Conservation (phyloP, 2,888 invertebrate genomes). For the Hipparchia sbordonii region DNA sequence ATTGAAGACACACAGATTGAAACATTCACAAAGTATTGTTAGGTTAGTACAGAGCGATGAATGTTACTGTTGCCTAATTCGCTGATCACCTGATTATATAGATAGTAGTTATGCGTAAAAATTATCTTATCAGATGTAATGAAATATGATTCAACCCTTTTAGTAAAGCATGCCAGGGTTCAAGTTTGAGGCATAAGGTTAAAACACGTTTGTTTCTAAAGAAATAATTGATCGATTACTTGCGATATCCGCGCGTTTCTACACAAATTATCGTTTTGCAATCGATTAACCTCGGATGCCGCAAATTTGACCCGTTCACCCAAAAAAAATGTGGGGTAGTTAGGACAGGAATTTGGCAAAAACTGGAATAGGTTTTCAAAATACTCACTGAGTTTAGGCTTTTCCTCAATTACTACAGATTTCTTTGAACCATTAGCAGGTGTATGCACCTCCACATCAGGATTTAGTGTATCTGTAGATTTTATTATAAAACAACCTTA, state of each 20-base stretch:
- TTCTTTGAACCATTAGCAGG: conserved; percentile 68
- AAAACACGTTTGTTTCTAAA: conserved; percentile 34
- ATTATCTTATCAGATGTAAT: conserved; percentile 65
- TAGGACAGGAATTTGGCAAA: conserved; percentile 54
- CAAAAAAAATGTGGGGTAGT: conserved; percentile 47
- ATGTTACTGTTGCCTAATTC: conserved; percentile 58
- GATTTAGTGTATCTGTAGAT: conserved; percentile 77
- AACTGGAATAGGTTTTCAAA: conserved; percentile 54
- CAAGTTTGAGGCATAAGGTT: conserved; percentile 48
- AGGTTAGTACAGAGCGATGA: conserved; percentile 58
- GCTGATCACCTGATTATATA: conserved; percentile 57
- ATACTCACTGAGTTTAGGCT: conserved; percentile 78
- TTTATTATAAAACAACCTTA: conserved; percentile 71
- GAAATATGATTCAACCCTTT: conserved; percentile 61
- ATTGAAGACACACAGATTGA: conserved; percentile 81
- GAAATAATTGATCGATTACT: conserved; percentile 20
- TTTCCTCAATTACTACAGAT: conserved; percentile 70
- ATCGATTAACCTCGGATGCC: conserved; percentile 54
- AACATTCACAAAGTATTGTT: conserved; percentile 62
- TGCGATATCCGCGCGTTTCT: conserved; percentile 15
- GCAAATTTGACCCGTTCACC: conserved; percentile 56
- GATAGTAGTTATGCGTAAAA: conserved; percentile 43
- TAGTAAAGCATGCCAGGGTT: conserved; percentile 55
- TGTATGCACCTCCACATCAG: conserved; percentile 77
- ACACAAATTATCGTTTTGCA: conserved; percentile 36